Conservation (phyloP, 2,888 invertebrate species). For the Ischnura elegans region DNA sequence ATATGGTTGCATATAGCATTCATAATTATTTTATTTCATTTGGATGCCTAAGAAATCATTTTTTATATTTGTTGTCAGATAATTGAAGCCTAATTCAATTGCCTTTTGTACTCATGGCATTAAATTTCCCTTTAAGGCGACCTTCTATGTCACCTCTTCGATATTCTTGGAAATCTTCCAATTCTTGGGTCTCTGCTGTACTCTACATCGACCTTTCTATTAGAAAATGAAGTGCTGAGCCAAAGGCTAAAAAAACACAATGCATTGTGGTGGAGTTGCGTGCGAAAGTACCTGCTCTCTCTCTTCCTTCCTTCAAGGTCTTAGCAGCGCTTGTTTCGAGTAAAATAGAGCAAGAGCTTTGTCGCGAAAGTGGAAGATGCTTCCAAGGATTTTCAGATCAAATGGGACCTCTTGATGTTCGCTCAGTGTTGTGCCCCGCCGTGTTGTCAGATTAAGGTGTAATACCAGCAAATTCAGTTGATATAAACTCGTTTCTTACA, state of each 20-base stretch:
- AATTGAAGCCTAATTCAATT: no score
- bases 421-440: not conserved
- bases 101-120: not conserved
- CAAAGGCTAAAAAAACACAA: not conserved
- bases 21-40: no score
- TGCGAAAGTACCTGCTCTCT: not conserved
- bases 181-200: not conserved
- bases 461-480: not conserved
- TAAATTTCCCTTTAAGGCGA: slow-evolving; percentile 30
- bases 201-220: not conserved
- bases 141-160: not conserved
- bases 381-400: slow-evolving; percentile 3
- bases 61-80: no score
- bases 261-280: not conserved
- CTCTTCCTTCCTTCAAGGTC: not conserved
- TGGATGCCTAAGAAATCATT: not conserved
- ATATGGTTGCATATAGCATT: no score
- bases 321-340: not conserved
- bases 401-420: not conserved
- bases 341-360: not conserved
- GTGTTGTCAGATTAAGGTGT: not conserved
- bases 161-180: not conserved
- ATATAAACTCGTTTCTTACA: not conserved
- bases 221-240: not conserved
- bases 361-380: not conserved